A percentile compares a stretch with the other conserved stretches of the same genome.
These are phyloP conservation scores for Pseudorectes ferrugineus DNA, from an alignment of 2,113 vertebrate genomes.

Conservation along the genomic window DNA sequence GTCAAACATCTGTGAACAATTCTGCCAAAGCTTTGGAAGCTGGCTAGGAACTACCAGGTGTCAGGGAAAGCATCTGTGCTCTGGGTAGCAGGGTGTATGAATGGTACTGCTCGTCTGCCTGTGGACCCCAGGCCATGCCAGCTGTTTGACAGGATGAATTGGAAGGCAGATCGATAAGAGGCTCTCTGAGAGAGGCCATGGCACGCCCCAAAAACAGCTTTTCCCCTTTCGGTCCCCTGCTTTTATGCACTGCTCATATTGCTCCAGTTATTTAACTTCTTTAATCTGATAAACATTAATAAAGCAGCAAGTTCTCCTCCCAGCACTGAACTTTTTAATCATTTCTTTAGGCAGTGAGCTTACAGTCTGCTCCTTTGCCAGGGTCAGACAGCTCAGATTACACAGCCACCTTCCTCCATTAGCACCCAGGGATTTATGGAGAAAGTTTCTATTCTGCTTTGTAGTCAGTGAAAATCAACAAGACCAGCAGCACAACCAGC, in stretches of 20 bases:
- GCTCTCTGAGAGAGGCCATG: background rate
- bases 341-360: background rate
- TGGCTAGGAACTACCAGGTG: background rate
- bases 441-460: background rate
- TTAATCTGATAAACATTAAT: slow-evolving; percentile 7
- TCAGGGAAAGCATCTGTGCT: background rate
- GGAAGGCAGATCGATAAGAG: background rate
- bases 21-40: background rate
- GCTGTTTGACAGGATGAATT: background rate
- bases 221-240: background rate
- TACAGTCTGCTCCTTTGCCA: background rate
- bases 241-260: background rate
- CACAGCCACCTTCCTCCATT: background rate
- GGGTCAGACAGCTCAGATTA: background rate
- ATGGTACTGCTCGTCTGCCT: background rate
- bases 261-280: background rate
- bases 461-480: background rate
- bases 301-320: background rate
- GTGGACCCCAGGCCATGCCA: background rate
- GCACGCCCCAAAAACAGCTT: background rate
- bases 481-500: background rate
- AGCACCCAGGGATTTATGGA: background rate
- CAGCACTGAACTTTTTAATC: background rate
- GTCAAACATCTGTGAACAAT: background rate
- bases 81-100: background rate